Percentiles rank a stretch among this genome's conserved stretches.
Evolutionary conservation across 2,888 invertebrate species (phyloP).

Genomic region (Pyrocoelia pectoralis): DNA sequence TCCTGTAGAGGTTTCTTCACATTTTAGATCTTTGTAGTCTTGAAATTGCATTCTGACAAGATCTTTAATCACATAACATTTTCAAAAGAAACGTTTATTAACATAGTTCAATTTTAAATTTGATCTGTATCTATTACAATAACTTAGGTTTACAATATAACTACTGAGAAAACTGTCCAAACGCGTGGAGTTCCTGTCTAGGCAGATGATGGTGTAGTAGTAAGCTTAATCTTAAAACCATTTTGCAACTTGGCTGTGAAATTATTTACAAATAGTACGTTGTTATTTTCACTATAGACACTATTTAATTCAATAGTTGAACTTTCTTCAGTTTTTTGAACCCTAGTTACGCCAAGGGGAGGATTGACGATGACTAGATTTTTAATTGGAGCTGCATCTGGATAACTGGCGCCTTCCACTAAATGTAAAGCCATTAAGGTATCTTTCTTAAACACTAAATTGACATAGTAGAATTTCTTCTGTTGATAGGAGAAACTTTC

Average conservation of each 20-base stretch:
- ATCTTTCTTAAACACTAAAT: conserved; percentile 66
- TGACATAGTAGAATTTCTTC: conserved; percentile 69
- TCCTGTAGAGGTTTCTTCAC: no score
- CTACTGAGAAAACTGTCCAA: no score
- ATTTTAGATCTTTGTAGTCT: no score
- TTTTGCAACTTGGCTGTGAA: background rate
- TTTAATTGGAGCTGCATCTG: conserved; percentile 73
- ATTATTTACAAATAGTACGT: background rate
- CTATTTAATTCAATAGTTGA: background rate
- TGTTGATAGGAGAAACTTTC: conserved; percentile 81
- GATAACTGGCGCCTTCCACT: conserved; percentile 59
- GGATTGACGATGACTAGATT: conserved; percentile 77
- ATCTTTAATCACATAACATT: no score
- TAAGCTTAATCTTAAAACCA: background rate
- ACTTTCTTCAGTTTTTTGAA: background rate
- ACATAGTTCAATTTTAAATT: no score
- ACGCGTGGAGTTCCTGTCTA: background rate
- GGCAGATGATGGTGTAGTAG: background rate
- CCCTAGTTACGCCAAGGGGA: conserved; percentile 67
- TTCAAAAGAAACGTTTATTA: no score
- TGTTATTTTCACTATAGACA: background rate
- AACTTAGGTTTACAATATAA: no score
- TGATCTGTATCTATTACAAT: no score
- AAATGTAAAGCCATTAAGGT: conserved; percentile 69
- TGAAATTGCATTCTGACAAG: no score